Conservation (phyloP, 1,140 invertebrate species). For the Nephotettix cincticeps region DNA sequence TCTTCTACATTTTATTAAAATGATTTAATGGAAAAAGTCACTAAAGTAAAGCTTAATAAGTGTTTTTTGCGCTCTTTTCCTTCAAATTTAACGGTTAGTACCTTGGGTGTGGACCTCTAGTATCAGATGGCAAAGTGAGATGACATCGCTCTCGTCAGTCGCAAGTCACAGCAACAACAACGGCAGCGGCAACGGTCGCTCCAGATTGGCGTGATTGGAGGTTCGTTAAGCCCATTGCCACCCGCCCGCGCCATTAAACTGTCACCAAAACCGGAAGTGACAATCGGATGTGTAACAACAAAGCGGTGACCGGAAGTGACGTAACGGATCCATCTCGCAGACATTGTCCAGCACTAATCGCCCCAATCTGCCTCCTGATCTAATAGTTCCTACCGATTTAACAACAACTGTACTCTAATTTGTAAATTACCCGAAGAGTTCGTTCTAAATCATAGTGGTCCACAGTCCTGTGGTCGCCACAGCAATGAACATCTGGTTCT, state of each 20-base stretch:
- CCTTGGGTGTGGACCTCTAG: too few relatives aligned
- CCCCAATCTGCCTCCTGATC: background rate
- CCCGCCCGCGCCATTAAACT: conserved; percentile 25
- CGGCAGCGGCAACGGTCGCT: background rate
- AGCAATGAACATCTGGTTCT: too few relatives aligned
- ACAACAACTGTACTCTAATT: background rate
- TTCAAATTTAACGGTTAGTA: too few relatives aligned
- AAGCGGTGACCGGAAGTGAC: conserved; percentile 18
- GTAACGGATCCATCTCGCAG: conserved; percentile 13
- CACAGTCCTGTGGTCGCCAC: too few relatives aligned
- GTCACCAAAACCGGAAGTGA: conserved; percentile 29
- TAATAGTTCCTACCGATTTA: background rate
- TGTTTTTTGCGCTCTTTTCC: too few relatives aligned
- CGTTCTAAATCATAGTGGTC: too few relatives aligned
- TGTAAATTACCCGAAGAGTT: too few relatives aligned
- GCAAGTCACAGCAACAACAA: background rate
- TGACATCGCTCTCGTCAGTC: too few relatives aligned
- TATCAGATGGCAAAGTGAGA: too few relatives aligned
- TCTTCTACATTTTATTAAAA: too few relatives aligned
- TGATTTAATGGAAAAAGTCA: too few relatives aligned
- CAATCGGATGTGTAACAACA: conserved; percentile 28
- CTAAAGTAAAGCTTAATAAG: too few relatives aligned
- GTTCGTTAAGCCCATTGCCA: conserved; percentile 20
- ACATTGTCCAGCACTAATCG: background rate
- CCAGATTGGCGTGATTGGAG: conserved; percentile 16